Evolutionary conservation across 2,888 invertebrate species (phyloP), one percentile per base, ranked within the genome.

Genomic region (Drosophila merina): DNA sequence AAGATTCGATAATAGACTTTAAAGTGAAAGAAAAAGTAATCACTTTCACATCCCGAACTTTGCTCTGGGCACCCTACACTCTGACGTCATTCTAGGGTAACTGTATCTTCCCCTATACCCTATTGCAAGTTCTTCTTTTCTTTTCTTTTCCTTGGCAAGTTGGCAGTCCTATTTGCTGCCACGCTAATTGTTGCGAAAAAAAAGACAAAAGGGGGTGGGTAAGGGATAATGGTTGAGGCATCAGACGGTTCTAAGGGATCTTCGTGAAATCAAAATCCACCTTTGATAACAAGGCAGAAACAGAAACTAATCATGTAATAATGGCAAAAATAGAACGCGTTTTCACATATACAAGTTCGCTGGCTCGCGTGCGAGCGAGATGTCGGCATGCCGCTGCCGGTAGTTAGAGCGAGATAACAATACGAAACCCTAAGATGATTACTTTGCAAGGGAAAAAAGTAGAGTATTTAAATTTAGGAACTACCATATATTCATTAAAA

Each of bases 251-350:
- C 8, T n/a, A 12, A 45, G 49, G 38, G 69, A 67, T 67, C 66
- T 50, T 67, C 49, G 44, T 33, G 14, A 56, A 14, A 47, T 10
- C 12, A 9, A 48, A 44, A 20, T n/a, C 10, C 38, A 20, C 7
- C n/a, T 67, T 49, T 66, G 33, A 72, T 72, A 72, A 45, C 60
- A 54, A 44, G 42, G 38, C 44, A 59, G 54, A 58, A 30, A 26
- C 44, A 59, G 54, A 58, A 25, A 26, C 40, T 10, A 55, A 52
- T 52, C 49, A 28, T 71, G 33, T 72, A 72, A 47, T 50, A 58
- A 52, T 33, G 38, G 49, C 38, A 20, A 38, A 70, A 72, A 50
- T 55, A 51, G 69, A 49, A 49, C 30, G 49, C 57, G 57, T 57
- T 66, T 69, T 10, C 3, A 25, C 30, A 44, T 28, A 40, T 51